A percentile compares a stretch with the other conserved stretches of the same genome.
phyloP scores from a whole-genome alignment of 2,113 vertebrate genomes.

The Xiphophorus hellerii region DNA sequence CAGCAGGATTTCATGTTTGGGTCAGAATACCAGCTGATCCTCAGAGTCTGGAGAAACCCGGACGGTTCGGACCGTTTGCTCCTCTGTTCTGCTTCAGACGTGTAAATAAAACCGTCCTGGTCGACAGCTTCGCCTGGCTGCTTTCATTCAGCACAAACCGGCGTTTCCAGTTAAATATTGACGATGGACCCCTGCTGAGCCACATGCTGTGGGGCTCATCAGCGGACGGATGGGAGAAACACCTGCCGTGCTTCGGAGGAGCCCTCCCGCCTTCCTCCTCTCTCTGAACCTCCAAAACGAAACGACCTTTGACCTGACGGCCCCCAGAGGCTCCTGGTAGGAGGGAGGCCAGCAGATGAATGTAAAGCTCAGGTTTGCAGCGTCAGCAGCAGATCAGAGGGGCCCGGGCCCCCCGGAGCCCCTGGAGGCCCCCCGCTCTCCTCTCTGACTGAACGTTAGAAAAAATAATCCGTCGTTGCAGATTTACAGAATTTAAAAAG shows the following conservation, averaged over 20 bases:
- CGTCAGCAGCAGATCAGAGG: constrained; percentile 55
- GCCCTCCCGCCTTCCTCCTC: constrained; percentile 9
- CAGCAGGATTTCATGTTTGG: no score
- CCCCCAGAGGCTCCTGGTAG: constrained; percentile 10
- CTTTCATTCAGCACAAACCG: no score
- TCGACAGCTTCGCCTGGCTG: not conserved
- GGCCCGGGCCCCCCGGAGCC: not conserved
- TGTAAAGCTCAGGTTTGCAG: constrained; percentile 50
- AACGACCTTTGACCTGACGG: constrained; percentile 53
- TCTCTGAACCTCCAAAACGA: constrained; percentile 19
- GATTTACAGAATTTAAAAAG: not conserved
- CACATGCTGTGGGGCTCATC: constrained; percentile 63
- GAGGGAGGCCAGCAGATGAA: constrained; percentile 14
- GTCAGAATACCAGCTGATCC: not conserved
- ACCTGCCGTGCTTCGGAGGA: constrained; percentile 30
- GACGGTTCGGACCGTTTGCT: no score
- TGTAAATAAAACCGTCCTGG: not conserved
- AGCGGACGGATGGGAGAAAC: constrained; percentile 63
- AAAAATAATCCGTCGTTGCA: not conserved
- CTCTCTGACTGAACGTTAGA: constrained; percentile 5
- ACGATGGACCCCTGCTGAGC: constrained; percentile 32
- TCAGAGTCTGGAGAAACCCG: no score
- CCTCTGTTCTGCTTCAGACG: not conserved
- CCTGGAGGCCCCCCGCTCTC: not conserved
- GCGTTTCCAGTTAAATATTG: not conserved